Conservation (phyloP, 2,888 invertebrate genomes). For the Chesias legatella region DNA sequence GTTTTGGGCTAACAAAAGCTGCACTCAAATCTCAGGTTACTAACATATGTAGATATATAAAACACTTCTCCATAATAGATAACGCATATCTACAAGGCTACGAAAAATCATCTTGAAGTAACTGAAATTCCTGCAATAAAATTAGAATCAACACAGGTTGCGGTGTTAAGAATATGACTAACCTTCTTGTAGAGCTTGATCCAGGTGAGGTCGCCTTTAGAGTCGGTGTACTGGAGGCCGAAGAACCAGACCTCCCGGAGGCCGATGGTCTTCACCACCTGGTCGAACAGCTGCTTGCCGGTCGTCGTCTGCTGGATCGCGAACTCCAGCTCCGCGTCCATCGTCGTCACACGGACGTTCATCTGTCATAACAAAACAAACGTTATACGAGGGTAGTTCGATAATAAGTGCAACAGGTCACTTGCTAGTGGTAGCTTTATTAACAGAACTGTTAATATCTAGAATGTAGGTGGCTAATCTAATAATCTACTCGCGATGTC, state of each 20-base stretch:
- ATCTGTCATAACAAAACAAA: constrained; percentile 81
- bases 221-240: constrained; percentile 99
- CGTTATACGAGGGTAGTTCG: no score
- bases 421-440: no score
- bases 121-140: background rate
- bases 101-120: background rate
- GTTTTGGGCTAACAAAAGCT: no score
- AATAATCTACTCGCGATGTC: background rate
- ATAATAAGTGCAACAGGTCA: no score
- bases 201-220: constrained; percentile 99
- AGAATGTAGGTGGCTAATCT: no score
- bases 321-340: constrained; percentile 99
- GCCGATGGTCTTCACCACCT: constrained; percentile 99
- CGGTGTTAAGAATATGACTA: constrained; percentile 47
- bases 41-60: no score
- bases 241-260: constrained; percentile 99
- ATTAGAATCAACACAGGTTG: background rate
- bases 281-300: constrained; percentile 99
- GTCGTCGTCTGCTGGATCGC: constrained; percentile 99
- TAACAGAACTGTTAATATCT: no score
- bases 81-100: no score
- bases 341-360: constrained; percentile 99
- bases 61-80: no score
- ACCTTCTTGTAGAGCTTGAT: constrained; percentile 99
- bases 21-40: no score